phyloP scores from a whole-genome alignment of 2,888 invertebrate genomes.

The Mycalesis mineus region DNA sequence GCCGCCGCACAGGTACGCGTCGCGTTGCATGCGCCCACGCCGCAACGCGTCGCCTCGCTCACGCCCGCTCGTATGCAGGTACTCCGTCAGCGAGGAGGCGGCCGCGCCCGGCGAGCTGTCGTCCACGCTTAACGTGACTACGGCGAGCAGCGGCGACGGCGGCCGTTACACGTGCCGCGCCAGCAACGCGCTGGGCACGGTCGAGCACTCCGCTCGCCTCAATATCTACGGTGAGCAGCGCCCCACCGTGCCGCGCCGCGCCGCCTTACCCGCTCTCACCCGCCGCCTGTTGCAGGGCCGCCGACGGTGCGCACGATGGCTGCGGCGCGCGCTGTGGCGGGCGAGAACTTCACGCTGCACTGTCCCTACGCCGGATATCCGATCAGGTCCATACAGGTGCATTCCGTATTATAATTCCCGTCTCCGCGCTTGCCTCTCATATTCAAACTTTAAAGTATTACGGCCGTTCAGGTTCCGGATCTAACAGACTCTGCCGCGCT shows the following conservation, averaged over 20 bases:
- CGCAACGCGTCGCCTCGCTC: not conserved
- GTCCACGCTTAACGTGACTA: constrained; percentile 87
- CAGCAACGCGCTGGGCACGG: constrained; percentile 82
- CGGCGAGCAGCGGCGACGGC: constrained; percentile 85
- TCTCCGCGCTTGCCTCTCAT: too few species aligned
- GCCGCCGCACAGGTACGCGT: constrained; percentile 71
- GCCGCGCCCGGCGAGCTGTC: constrained; percentile 86
- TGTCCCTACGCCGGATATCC: constrained; percentile 94
- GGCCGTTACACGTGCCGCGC: constrained; percentile 90
- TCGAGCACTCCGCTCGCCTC: constrained; percentile 84
- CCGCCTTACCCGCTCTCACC: not conserved
- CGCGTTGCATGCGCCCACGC: not conserved
- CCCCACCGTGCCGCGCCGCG: not conserved
- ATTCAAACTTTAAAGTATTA: too few species aligned
- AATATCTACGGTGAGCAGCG: constrained; percentile 84
- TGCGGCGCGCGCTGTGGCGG: constrained; percentile 86
- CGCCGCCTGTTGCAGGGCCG: constrained; percentile 70
- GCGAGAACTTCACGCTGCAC: constrained; percentile 83
- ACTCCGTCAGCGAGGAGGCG: constrained; percentile 85
- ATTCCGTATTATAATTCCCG: constrained; percentile 61
- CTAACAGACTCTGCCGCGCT: too few species aligned
- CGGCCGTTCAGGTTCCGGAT: not conserved
- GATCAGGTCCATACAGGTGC: constrained; percentile 80
- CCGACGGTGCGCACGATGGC: constrained; percentile 84
- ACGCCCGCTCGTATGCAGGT: constrained; percentile 51